Conservation (phyloP, 2,888 invertebrate genomes). For the Pemphredon lugubris region DNA sequence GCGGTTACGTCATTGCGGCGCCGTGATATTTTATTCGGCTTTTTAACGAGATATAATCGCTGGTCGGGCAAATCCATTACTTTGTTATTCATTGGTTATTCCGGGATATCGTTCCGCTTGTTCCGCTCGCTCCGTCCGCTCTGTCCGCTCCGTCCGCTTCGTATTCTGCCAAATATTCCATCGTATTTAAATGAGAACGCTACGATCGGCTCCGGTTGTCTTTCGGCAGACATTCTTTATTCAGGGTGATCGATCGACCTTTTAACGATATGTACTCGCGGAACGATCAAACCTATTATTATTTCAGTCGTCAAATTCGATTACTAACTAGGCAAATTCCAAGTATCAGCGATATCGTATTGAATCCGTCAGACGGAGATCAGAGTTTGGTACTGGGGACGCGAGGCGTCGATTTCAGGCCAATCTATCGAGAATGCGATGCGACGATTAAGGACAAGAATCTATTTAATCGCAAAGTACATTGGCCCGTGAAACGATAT, state of each 20-base stretch:
- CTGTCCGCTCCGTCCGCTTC: too few species aligned
- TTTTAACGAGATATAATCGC: neutral
- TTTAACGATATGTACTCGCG: neutral
- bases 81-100: slow-evolving; percentile 10
- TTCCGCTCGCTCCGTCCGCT: too few species aligned
- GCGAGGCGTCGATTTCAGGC: too few species aligned
- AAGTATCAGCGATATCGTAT: neutral
- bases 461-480: too few species aligned
- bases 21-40: neutral
- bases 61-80: slow-evolving; percentile 8
- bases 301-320: slow-evolving; percentile 1
- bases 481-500: too few species aligned
- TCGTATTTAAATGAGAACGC: neutral
- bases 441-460: too few species aligned
- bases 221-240: neutral
- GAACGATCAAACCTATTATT: neutral
- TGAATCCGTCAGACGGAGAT: neutral
- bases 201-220: neutral
- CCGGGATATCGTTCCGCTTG: neutral
- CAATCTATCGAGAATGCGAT: too few species aligned
- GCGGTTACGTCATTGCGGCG: neutral
- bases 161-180: neutral
- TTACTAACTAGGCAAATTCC: neutral
- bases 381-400: too few species aligned
- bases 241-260: neutral